Conservation (phyloP, 2,797 vertebrate genomes). For the Chaetodon trifasciatus region DNA sequence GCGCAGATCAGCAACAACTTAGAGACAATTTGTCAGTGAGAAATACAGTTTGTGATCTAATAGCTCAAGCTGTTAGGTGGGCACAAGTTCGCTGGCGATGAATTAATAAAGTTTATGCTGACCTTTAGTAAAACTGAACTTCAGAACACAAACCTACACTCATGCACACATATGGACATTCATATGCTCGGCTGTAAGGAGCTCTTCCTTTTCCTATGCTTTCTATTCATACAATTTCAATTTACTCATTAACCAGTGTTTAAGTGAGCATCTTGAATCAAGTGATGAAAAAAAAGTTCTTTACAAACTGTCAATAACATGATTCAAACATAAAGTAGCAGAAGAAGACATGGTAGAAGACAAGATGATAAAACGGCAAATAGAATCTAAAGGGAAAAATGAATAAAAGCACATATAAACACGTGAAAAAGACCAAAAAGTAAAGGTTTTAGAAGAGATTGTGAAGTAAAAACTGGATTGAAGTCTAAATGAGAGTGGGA, state of each 20-base stretch:
- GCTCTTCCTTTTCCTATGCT: slow-evolving; percentile 12
- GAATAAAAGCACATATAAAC: background rate
- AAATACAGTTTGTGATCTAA: slow-evolving; percentile 1
- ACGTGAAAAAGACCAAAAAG: no score
- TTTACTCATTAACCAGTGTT: background rate
- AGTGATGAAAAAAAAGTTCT: background rate
- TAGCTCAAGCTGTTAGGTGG: slow-evolving; percentile 5
- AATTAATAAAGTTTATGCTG: slow-evolving; percentile 58
- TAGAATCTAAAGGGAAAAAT: background rate
- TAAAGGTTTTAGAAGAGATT: background rate
- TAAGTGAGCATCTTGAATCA: background rate
- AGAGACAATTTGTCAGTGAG: slow-evolving; percentile 7
- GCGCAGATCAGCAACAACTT: slow-evolving; percentile 13
- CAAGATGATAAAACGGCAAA: background rate
- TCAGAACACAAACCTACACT: slow-evolving; percentile 27
- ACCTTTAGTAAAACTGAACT: slow-evolving; percentile 37
- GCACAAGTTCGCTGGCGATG: background rate
- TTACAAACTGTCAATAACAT: background rate
- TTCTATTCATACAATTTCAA: slow-evolving; percentile 30
- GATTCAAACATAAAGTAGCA: background rate
- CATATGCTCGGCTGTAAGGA: background rate
- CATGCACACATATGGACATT: background rate
- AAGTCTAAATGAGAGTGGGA: background rate
- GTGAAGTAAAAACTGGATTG: background rate
- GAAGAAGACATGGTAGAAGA: background rate